These are phyloP conservation scores for Leucophenga maculata DNA, from an alignment of 2,888 invertebrate species.

Conservation along the genomic window DNA sequence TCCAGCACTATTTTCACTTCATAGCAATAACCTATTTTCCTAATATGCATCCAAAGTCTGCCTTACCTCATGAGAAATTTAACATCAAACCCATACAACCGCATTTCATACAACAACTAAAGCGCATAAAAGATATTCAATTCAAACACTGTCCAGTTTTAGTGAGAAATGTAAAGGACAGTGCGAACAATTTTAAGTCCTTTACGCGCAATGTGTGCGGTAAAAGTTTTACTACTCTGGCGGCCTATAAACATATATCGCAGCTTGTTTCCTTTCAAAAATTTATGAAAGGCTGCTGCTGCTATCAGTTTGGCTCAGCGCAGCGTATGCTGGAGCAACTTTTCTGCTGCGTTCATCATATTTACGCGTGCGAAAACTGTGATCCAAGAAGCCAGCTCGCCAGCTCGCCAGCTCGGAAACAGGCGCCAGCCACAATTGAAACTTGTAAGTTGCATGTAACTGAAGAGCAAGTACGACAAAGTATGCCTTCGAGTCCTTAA, in stretches of 20 bases:
- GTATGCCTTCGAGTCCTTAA: conserved; percentile 20
- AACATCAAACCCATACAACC: too few relatives aligned
- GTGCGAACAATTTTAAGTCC: neutral
- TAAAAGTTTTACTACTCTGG: conserved; percentile 1
- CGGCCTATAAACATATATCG: conserved; percentile 16
- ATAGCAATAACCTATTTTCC: too few relatives aligned
- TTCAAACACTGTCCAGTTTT: too few relatives aligned
- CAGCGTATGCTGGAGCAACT: conserved; percentile 51
- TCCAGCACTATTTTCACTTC: too few relatives aligned
- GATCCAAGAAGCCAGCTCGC: neutral
- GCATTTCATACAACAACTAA: too few relatives aligned
- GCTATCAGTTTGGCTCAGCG: conserved; percentile 60
- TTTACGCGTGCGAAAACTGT: conserved; percentile 56
- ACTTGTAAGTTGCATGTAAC: conserved; percentile 27
- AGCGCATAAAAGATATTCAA: too few relatives aligned
- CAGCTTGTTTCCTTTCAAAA: conserved; percentile 19
- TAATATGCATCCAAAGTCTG: too few relatives aligned
- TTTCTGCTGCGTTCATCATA: conserved; percentile 66
- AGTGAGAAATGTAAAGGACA: too few relatives aligned
- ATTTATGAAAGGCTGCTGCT: conserved; percentile 44
- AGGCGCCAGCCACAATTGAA: conserved; percentile 3
- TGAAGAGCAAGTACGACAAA: conserved; percentile 33
- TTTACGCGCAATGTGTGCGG: conserved; percentile 4
- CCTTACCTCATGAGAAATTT: too few relatives aligned
- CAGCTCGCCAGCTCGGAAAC: neutral